These are phyloP conservation scores for Amorpha juglandis DNA, from an alignment of 2,888 invertebrate genomes.

Conservation along the genomic window DNA sequence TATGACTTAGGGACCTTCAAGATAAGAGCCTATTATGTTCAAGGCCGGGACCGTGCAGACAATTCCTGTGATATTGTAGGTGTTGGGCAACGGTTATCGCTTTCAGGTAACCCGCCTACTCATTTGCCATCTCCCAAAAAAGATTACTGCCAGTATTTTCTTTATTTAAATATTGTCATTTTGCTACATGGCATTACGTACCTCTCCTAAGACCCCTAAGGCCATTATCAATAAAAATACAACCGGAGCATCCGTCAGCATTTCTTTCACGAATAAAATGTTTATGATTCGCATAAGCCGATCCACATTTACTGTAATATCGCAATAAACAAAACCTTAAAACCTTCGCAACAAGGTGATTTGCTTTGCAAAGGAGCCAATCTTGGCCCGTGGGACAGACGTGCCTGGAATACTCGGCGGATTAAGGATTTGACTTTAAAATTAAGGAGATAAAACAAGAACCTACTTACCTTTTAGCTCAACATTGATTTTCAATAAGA, in stretches of 20 bases:
- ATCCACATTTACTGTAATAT: conserved; percentile 20
- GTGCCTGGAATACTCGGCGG: conserved; percentile 64
- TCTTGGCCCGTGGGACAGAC: conserved; percentile 32
- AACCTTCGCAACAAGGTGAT: conserved; percentile 24
- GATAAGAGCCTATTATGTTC: no score
- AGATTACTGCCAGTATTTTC: no score
- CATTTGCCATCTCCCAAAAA: no score
- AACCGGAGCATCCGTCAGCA: conserved; percentile 1
- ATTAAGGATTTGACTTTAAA: conserved; percentile 76
- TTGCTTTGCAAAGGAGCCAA: conserved; percentile 27
- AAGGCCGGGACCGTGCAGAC: no score
- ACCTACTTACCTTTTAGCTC: conserved; percentile 54
- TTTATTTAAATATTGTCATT: no score
- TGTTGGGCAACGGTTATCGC: no score
- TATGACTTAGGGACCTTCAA: no score
- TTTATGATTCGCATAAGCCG: conserved; percentile 3
- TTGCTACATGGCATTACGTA: not conserved
- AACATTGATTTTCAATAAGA: conserved; percentile 60
- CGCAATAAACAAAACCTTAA: conserved; percentile 26
- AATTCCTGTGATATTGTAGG: no score
- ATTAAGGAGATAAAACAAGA: conserved; percentile 67
- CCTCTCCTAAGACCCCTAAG: not conserved
- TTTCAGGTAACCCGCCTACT: no score
- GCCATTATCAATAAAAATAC: not conserved
- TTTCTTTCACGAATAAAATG: conserved; percentile 20